Base-by-base conservation (phyloP, 2,113 vertebrate species). In the Sphaerodactylus townsendi region DNA sequence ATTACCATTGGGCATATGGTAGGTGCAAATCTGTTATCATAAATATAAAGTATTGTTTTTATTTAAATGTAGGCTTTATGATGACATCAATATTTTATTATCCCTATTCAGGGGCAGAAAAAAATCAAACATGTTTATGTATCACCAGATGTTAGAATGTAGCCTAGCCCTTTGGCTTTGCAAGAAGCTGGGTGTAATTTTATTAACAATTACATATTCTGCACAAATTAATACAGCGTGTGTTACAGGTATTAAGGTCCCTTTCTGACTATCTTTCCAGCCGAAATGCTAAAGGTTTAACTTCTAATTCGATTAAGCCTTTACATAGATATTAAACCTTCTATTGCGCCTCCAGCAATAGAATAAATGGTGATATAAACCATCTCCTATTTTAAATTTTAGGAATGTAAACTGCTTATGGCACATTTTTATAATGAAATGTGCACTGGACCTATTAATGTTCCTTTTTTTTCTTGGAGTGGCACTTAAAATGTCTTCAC, bases 401-500 rank as follows among this genome's bases (percentile, higher is more conserved):
- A 84, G 82, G 11, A 91, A 41, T 71, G 41, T 69, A 80, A 92
- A 87, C 68, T 91, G 88, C 88, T 85, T 81, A 81, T 56, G n/a
- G 82, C 84, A 81, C 83, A 41, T 84, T 92, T 92, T 88, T 87
- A 82, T 90, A 92, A 90, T 85, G 59, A 86, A 90, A 87, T 87
- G 66, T 30, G 19, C 82, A 88, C 85, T 79, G 39, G 71, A 77
- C 44, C 81, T 53, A 10, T 53, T 86, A 82, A 90, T 79, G 39
- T 4, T 2, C 10, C 59, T 30, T 77, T 62, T 69, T 87, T 87
- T 37, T 65, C 59, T 77, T 73, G 69, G 68, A 77, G 11, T 28
- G 82, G 59, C 83, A 70, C 30, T 91, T 90, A 0, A 75, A 90
- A 85, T 70, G 87, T 37, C 78, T 81, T 82, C 74, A 8, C 10